Evolutionary conservation across 2,888 invertebrate species (phyloP).

Genomic region (Drosophila dives): DNA sequence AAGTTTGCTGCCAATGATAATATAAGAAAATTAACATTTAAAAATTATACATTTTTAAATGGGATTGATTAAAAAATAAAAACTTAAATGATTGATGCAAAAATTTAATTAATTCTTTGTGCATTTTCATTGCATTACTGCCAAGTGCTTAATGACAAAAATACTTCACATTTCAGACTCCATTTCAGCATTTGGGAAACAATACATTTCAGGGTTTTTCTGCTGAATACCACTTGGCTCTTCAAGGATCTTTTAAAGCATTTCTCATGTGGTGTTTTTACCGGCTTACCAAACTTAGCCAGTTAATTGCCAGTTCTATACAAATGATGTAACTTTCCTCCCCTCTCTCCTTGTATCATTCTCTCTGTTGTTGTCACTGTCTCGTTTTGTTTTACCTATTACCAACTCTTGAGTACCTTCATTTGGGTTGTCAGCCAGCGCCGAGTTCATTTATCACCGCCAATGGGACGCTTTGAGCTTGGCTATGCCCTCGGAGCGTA

Average conservation of each 20-base stretch:
- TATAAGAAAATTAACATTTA: background rate
- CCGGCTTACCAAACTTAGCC: conserved; percentile 6
- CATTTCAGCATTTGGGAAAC: background rate
- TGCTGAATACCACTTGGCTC: background rate
- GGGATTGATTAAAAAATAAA: background rate
- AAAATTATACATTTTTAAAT: background rate
- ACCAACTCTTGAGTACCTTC: conserved; percentile 57
- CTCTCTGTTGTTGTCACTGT: background rate
- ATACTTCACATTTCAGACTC: background rate
- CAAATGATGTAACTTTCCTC: conserved; percentile 57
- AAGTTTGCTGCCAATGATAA: background rate
- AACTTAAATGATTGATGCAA: background rate
- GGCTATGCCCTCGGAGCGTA: conserved; percentile 49
- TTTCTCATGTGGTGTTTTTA: conserved; percentile 33
- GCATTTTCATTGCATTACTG: background rate
- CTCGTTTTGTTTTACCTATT: conserved; percentile 10
- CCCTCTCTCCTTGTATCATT: background rate
- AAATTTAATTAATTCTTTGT: background rate
- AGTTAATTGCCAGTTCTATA: conserved; percentile 66
- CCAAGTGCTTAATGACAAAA: conserved; percentile 8
- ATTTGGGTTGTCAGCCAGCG: conserved; percentile 71
- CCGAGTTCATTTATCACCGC: conserved; percentile 67
- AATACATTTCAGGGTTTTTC: background rate
- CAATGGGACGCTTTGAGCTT: conserved; percentile 51
- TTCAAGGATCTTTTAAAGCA: conserved; percentile 20